Base-by-base conservation (phyloP, 2,888 invertebrate genomes). In the Lysandra bellargus region DNA sequence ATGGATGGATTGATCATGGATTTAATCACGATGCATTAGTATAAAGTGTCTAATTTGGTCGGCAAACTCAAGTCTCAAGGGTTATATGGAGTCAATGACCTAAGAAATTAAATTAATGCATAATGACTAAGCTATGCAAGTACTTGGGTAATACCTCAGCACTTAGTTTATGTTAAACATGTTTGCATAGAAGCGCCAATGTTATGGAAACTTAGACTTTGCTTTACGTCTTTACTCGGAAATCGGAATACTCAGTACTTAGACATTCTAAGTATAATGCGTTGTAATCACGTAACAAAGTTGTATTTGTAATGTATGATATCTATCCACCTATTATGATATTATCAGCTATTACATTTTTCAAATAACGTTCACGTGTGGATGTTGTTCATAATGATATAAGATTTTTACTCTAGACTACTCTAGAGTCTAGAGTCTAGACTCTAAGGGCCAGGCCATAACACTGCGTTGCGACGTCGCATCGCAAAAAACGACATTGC, bases 41-140 rank as follows among this genome's bases (percentile, higher is more conserved):
- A 60, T 60, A 2, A n/a, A 60, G 64, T 64, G 7, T 9, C 2
- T 64, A 30, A 64, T 64, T 64, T 64, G 4, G 30, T 12, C 64
- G 30, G 64, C 64, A 30, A 64, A 64, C 30, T 9, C 12, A 64
- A 12, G 33, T 30, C 30, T 30, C 64, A 64, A 64, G 33, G n/a
- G 64, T 64, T 12, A 64, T 61, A 61, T 9, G 12, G 64, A 12
- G 64, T 64, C 64, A 14, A 69, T 33, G 69, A 33, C 33, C 69
- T 17, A 9, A 64, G 64, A 2, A 30, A 64, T 64, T 30, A 69
- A 33, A 33, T 33, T 37, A 69, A 69, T 69, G 33, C 69, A 33
- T 69, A 69, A 69, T 69, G 33, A 69, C 33, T 37, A 69, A 33
- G 69, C 69, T 33, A 14, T 69, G 17, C 64, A 64, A 64, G 64